These are phyloP conservation scores for Greenwoodochromis staneri DNA, from an alignment of 2,113 vertebrate species.

Conservation along the genomic window DNA sequence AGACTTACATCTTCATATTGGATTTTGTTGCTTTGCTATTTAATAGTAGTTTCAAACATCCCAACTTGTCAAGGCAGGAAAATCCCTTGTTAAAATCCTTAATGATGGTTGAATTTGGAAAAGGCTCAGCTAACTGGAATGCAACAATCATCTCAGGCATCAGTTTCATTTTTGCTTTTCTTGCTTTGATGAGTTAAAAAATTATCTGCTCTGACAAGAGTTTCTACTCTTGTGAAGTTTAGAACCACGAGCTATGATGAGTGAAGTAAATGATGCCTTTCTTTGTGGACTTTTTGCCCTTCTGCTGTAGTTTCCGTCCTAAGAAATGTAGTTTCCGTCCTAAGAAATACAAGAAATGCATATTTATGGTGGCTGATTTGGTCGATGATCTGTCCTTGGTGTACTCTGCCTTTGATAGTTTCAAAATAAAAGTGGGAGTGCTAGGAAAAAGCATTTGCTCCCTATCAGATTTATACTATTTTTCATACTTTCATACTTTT, in stretches of 20 bases:
- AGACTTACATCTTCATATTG: neutral
- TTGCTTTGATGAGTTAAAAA: neutral
- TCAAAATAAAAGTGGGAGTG: neutral
- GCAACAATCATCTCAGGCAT: neutral
- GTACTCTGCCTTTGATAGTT: neutral
- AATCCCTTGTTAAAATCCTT: neutral
- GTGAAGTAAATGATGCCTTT: neutral
- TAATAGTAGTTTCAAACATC: neutral
- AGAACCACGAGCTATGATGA: neutral
- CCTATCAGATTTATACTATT: neutral
- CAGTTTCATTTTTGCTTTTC: neutral
- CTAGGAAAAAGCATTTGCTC: neutral
- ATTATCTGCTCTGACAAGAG: neutral
- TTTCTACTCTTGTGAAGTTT: neutral
- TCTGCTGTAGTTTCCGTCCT: fast-evolving
- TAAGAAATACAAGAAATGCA: neutral
- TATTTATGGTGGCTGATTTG: neutral
- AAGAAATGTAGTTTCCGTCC: neutral
- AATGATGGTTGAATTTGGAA: neutral
- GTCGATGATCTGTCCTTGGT: neutral
- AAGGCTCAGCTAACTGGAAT: neutral
- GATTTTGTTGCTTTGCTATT: neutral
- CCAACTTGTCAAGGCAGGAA: neutral
- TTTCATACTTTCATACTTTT: neutral
- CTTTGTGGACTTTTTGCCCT: neutral